Conservation (phyloP, 2,113 vertebrate species). For the Hylia prasina region DNA sequence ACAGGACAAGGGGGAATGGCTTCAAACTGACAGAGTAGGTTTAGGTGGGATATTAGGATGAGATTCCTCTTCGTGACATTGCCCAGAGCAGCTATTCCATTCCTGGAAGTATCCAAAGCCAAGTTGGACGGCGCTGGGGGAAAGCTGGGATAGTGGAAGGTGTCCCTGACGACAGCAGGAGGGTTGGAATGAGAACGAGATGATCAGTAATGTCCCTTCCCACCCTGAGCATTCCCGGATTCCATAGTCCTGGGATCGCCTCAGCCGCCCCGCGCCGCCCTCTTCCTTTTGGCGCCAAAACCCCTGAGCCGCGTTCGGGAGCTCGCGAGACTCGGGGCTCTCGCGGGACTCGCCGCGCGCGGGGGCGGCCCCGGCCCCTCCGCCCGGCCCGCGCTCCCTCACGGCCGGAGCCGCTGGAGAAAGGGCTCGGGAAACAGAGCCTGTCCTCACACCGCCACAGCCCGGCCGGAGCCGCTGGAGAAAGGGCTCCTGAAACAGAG, state of each 20-base stretch:
- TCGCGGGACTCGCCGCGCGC: background rate
- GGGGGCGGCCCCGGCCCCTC: background rate
- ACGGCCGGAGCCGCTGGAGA: background rate
- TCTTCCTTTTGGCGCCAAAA: background rate
- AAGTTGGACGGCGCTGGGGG: background rate
- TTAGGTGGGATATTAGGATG: background rate
- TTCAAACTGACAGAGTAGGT: background rate
- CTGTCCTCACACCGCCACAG: accelerated
- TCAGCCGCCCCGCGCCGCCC: background rate
- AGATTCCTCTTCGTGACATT: background rate
- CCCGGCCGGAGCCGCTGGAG: background rate
- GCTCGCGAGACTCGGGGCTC: background rate
- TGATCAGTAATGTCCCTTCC: accelerated
- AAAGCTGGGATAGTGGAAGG: background rate
- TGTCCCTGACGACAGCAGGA: background rate
- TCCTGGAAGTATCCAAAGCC: background rate
- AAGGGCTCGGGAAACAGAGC: accelerated
- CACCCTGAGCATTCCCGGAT: accelerated
- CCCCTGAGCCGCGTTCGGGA: accelerated
- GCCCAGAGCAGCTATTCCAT: background rate
- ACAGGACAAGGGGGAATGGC: background rate
- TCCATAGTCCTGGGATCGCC: accelerated
- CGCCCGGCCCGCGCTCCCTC: background rate
- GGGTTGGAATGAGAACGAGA: background rate
- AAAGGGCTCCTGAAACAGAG: accelerated